Conservation (phyloP, 2,113 vertebrate genomes). For the Aptenodytes patagonicus region DNA sequence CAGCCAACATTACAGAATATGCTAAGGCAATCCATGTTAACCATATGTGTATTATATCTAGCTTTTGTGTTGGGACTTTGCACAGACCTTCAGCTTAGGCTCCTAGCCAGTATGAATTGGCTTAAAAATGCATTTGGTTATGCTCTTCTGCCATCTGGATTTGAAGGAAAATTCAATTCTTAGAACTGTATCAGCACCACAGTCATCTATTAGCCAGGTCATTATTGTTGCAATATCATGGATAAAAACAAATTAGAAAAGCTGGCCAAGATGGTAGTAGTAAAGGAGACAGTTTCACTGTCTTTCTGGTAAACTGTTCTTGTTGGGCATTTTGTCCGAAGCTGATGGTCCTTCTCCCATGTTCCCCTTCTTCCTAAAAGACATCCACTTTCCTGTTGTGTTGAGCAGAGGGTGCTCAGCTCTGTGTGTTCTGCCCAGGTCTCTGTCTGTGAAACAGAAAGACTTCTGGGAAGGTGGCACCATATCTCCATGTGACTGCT, state of each 20-base stretch:
- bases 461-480: not conserved
- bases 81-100: not conserved
- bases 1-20: not conserved
- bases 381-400: not conserved
- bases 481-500: not conserved
- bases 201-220: not conserved
- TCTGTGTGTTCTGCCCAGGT: not conserved
- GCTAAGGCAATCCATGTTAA: not conserved
- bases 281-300: not conserved
- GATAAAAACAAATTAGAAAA: not conserved
- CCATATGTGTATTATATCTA: not conserved
- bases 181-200: not conserved
- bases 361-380: not conserved
- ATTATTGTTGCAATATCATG: not conserved
- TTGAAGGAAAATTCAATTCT: not conserved
- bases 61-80: not conserved
- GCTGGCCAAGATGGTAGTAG: not conserved
- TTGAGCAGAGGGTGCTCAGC: not conserved
- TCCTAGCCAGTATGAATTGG: not conserved
- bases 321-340: not conserved
- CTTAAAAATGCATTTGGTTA: not conserved
- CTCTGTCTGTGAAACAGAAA: not conserved
- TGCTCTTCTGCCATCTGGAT: not conserved
- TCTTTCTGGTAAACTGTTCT: not conserved
- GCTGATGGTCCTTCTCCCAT: not conserved